Evolutionary conservation across 2,113 vertebrate species (phyloP).

Genomic region (Thamnophis sirtalis): DNA sequence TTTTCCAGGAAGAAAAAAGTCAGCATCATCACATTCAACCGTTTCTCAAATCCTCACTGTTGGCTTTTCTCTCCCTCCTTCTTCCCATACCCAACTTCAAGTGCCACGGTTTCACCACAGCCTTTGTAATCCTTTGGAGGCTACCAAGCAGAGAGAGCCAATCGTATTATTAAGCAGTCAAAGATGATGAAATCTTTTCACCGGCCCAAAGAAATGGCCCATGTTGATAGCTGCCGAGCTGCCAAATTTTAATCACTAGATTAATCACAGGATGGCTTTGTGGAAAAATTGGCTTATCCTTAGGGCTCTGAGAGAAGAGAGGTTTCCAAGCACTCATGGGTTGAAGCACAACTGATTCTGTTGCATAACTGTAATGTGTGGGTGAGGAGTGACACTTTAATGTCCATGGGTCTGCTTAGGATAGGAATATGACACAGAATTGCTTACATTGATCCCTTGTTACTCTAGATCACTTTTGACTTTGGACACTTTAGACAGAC

Average conservation of each 20-base stretch:
- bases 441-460: background rate
- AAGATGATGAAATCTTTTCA: background rate
- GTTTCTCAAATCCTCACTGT: constrained; percentile 32
- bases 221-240: background rate
- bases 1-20: constrained; percentile 30
- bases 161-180: background rate
- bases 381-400: background rate
- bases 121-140: background rate
- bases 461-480: background rate
- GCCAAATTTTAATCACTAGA: background rate
- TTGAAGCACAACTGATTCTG: background rate
- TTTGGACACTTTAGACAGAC: background rate
- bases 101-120: background rate
- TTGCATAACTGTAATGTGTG: background rate
- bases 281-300: background rate
- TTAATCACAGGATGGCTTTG: background rate
- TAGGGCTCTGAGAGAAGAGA: background rate
- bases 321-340: background rate
- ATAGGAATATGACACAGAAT: background rate
- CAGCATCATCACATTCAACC: constrained; percentile 1
- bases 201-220: background rate
- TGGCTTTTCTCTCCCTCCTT: background rate
- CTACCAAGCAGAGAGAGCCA: background rate
- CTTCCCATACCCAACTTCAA: background rate
- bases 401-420: background rate